Evolutionary conservation across 2,113 vertebrate genomes (phyloP), one percentile per base, ranked within the genome.

Genomic region (Tachysurus fulvidraco): DNA sequence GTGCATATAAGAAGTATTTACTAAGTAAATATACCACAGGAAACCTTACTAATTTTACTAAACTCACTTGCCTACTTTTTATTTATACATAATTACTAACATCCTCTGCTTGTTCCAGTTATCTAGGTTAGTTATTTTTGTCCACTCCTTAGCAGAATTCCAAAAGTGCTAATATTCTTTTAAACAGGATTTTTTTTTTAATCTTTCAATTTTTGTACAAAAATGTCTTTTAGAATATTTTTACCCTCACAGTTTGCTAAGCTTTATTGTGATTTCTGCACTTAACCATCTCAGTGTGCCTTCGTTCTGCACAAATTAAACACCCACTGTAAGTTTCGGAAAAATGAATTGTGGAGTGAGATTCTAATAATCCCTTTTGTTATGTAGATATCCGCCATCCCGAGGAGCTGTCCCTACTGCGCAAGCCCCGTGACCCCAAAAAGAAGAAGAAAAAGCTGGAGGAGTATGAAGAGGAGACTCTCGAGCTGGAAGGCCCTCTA

Each of bases 401-500:
- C 74, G 98, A 99, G 94, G 98, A 99, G 90, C 95, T 98, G 77
- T 99, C 98, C 86, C 95, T 99, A 76, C 94, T 99, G 92, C 97
- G 98, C 91, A 99, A 99, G 93, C 97, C 98, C 85, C 96, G 97
- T 89, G 98, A 99, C 94, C 97, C 98, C 0, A 98, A 97, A 5
- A 99, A 99, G 96, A 99, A 99, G 93, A 99, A 99, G 96, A 99
- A 99, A 96, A 99, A 98, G 95, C 95, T 98, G 88, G 98, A 99
- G 83, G 97, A 98, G 19, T 94, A 90, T 0, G 98, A 99, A 90
- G 98, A 99, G 6, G 97, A 98, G 5, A 94, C 96, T 19, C 94
- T 98, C 50, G 96, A 98, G 91, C 90, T 99, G 88, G 97, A 99
- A 91, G 98, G 98, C 69, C 98, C 97, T 0, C 95, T 99, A 89